Conservation (phyloP, 2,888 invertebrate species). For the Sylvicola cinctus region DNA sequence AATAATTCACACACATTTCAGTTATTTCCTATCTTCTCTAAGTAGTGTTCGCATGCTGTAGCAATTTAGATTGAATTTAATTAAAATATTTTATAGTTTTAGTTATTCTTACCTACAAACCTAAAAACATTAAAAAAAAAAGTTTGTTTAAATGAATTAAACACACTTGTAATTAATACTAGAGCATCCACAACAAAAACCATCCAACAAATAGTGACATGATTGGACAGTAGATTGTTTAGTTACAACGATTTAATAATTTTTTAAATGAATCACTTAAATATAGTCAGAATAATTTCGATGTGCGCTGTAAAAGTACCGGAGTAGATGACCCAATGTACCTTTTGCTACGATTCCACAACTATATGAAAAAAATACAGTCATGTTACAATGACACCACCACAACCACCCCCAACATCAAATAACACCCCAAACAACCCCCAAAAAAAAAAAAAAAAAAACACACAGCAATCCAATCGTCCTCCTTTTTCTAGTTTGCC, state of each 20-base stretch:
- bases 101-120: no score
- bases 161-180: no score
- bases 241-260: not conserved
- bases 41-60: constrained; percentile 6
- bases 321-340: constrained; percentile 6
- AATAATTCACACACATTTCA: not conserved
- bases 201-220: no score
- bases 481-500: no score
- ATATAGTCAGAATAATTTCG: constrained; percentile 1
- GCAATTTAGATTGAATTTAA: not conserved
- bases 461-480: no score
- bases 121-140: no score
- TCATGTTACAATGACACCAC: no score
- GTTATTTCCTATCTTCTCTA: not conserved
- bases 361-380: no score
- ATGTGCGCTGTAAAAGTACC: constrained; percentile 5
- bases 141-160: no score
- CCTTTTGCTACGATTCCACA: not conserved
- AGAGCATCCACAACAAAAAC: no score
- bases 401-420: constrained; percentile 1
- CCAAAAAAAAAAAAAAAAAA: not conserved
- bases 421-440: not conserved
- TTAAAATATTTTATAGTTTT: no score
- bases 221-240: no score
- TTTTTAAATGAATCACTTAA: not conserved